Base-by-base conservation (phyloP, 2,797 vertebrate genomes). In the Kryptolebias ocellatus region DNA sequence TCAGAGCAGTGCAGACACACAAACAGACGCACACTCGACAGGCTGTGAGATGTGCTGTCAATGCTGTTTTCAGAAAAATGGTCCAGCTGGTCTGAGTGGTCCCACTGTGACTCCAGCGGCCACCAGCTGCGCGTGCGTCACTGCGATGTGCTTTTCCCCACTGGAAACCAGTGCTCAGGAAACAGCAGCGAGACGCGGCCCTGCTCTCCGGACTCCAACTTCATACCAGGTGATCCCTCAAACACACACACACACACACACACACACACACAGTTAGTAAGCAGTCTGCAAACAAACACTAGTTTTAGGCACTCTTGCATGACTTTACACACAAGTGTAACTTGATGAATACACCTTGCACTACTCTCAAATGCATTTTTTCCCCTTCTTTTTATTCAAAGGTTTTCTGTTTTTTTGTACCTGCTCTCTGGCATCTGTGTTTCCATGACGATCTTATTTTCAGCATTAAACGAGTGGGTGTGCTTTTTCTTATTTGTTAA, bases 51-150 rank as follows among this genome's bases (percentile, higher is more conserved):
- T 70, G 15, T 15, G 27, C 79, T 86, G 67, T 83, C 78, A 39
- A 29, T 77, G 10, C 46, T 42, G 0, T 83, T 85, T 70, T 67
- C 89, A 99, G 97, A 98, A 93, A 99, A 94, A 88, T 99, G 97
- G 97, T 98, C 97, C 0, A 93, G 94, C 72, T 99, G 97, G 97
- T 98, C 97, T 0, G 91, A 94, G 73, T 99, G 97, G 97, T 96
- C 96, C 0, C 92, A 88, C 37, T 99, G 97, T 0, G 95, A 96
- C 68, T 87, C 93, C 0, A 93, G 94, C 0, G 94, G 96, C 0
- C 29, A 89, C 76, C 97, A 98, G 86, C 76, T 92, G 71, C 96
- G 97, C 0, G 47, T 92, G 50, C 96, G 97, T 46, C 97, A 95
- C 78, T 99, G 97, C 49, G 73, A 96, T 57, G 86, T 96, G 51